Evolutionary conservation across 1,140 invertebrate genomes (phyloP).

Genomic region (Elysia chlorotica): DNA sequence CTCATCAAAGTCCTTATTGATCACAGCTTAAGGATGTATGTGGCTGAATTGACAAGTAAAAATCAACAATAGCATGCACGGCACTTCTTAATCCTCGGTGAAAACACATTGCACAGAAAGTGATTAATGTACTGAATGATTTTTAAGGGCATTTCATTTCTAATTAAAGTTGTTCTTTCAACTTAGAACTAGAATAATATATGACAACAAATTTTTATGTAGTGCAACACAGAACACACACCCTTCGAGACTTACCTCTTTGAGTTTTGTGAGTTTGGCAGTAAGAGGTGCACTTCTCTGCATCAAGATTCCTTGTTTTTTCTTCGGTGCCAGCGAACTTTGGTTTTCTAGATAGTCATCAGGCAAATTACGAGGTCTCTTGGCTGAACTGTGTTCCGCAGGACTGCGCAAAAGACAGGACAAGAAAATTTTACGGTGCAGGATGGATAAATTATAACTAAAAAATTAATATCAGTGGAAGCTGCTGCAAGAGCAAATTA

Average conservation of each 20-base stretch:
- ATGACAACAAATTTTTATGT: neutral
- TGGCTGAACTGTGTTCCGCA: neutral
- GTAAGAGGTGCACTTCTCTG: neutral
- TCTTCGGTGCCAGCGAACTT: conserved; percentile 9
- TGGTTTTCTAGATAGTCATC: neutral
- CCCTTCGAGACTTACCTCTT: conserved; percentile 8
- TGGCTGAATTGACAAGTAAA: too few species aligned
- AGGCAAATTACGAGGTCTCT: neutral
- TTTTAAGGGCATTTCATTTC: too few species aligned
- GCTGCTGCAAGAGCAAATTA: neutral
- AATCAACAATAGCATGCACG: too few species aligned
- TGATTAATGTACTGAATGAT: neutral
- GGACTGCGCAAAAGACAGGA: too few species aligned
- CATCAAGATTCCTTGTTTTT: conserved; percentile 7
- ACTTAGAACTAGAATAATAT: neutral
- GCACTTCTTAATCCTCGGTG: too few species aligned
- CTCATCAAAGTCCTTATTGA: too few species aligned
- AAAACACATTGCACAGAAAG: neutral
- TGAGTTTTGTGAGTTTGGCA: conserved; percentile 4
- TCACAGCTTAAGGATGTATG: too few species aligned
- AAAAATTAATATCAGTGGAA: too few species aligned
- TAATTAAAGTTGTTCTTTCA: neutral
- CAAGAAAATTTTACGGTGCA: too few species aligned
- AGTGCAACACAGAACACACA: neutral
- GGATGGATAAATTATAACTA: too few species aligned